Percentiles rank a stretch among this genome's conserved stretches.
phyloP scores from a whole-genome alignment of 2,113 vertebrate species.

The Nyctereutes procyonoides region DNA sequence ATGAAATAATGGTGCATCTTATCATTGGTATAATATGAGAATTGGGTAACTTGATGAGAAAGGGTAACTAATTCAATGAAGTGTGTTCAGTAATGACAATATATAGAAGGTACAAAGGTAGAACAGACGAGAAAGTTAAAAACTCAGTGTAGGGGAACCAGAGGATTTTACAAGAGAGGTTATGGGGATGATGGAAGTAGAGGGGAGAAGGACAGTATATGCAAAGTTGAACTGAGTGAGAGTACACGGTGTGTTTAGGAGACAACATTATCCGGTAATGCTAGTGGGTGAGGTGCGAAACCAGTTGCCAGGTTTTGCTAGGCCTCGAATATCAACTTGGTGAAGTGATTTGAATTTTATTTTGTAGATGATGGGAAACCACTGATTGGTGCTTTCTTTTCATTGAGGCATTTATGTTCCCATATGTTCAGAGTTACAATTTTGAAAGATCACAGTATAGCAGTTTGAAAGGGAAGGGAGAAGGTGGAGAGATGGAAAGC shows the following conservation, averaged over 20 bases:
- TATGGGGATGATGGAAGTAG: neutral
- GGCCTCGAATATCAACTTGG: neutral
- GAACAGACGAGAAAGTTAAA: neutral
- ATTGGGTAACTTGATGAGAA: neutral
- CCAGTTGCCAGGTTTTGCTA: neutral
- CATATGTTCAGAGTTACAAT: neutral
- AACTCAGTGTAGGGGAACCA: neutral
- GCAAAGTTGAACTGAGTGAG: neutral
- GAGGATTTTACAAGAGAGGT: neutral
- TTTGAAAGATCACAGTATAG: slow-evolving; percentile 12
- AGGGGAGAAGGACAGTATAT: neutral
- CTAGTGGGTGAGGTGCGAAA: neutral
- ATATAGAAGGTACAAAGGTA: neutral
- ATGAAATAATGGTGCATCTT: neutral
- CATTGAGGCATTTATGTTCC: neutral
- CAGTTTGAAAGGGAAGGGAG: neutral
- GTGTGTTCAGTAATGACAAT: neutral
- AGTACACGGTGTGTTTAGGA: neutral
- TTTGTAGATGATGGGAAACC: neutral
- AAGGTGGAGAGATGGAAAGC: neutral
- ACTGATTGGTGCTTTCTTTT: neutral
- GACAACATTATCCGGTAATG: neutral
- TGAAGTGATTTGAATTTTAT: slow-evolving; percentile 1
- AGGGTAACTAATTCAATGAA: neutral
- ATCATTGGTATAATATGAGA: neutral